These are phyloP conservation scores for Remorina albescens DNA, from an alignment of 2,797 vertebrate genomes.

Conservation along the genomic window DNA sequence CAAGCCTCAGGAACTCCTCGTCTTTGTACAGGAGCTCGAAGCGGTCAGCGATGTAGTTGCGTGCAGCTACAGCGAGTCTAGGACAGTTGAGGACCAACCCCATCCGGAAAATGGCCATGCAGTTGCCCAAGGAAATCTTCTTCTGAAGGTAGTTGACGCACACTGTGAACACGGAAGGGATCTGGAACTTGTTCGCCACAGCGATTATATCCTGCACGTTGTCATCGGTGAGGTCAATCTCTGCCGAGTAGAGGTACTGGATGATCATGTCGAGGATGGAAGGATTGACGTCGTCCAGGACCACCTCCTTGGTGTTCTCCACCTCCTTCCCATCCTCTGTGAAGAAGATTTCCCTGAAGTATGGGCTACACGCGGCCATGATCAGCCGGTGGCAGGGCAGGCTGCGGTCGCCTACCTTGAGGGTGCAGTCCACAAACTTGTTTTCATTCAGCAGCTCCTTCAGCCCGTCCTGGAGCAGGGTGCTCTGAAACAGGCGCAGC, in stretches of 20 bases:
- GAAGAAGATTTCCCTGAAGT: conserved; percentile 98
- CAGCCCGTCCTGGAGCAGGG: conserved; percentile 97
- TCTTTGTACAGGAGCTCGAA: conserved; percentile 91
- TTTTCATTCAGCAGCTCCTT: conserved; percentile 98
- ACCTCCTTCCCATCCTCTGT: conserved; percentile 93
- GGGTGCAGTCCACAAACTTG: conserved; percentile 97
- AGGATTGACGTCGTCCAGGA: conserved; percentile 93
- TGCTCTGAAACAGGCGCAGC: conserved; percentile 97
- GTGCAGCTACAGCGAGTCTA: conserved; percentile 91
- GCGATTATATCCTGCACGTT: conserved; percentile 98
- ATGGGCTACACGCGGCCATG: conserved; percentile 98
- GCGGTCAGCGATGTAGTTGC: conserved; percentile 94
- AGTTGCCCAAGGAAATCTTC: conserved; percentile 92
- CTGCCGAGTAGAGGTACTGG: conserved; percentile 96
- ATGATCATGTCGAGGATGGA: conserved; percentile 91
- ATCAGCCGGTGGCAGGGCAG: conserved; percentile 97
- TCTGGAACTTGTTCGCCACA: conserved; percentile 97
- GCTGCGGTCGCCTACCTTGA: conserved; percentile 95
- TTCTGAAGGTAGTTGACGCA: conserved; percentile 98
- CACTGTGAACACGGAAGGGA: conserved; percentile 97
- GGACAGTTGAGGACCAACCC: conserved; percentile 95
- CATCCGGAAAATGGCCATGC: conserved; percentile 94
- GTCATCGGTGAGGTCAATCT: conserved; percentile 94
- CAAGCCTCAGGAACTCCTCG: conserved; percentile 96
- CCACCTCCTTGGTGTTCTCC: conserved; percentile 91